Evolutionary conservation across 2,888 invertebrate species (phyloP), one percentile per base, ranked within the genome.

Genomic region (Melanargia galathea): DNA sequence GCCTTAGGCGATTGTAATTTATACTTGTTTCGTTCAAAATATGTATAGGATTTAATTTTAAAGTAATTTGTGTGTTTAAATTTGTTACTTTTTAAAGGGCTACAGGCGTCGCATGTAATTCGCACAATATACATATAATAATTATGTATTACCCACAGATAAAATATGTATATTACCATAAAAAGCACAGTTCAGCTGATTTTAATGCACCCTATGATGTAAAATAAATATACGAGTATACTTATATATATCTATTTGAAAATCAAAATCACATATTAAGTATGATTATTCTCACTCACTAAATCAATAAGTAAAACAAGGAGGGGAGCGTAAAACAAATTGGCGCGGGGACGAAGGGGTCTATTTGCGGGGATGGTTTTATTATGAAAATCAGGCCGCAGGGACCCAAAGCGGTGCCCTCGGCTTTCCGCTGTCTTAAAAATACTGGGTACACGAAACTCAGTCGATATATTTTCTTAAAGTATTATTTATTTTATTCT

Each of bases 361-460:
- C 81, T 81, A 82, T 83, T 86, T 86, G 83, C 77, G 74, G 74
- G 73, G 80, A 86, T 83, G 82, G 82, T 82, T 84, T 84, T 86
- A 87, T 86, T 86, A 86, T 86, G 84, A 86, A 86, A 86, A 87
- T 84, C 75, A 79, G 71, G 63, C 73, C 79, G 69, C 75, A 62
- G 75, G 82, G 78, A 80, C 67, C 55, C 52, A 64, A 64, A 65
- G 63, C 52, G 62, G 24, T 46, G 65, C 30, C 60, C 51, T 60
- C 66, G 38, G 33, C 13, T 35, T 45, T 48, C 38, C 60, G 20
- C 57, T 46, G 33, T 48, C 22, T 55, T 45, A 56, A 48, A 58
- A 6, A 58, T 58, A 26, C 33, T 58, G 18, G 16, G 43, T 43
- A 18, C 8, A 43, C 2, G 43, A 18, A 40, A 40, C 18, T 18